A percentile compares a stretch with the other conserved stretches of the same genome.
Evolutionary conservation across 2,113 vertebrate genomes (phyloP).

Genomic region (sheep (Ovis aries)): DNA sequence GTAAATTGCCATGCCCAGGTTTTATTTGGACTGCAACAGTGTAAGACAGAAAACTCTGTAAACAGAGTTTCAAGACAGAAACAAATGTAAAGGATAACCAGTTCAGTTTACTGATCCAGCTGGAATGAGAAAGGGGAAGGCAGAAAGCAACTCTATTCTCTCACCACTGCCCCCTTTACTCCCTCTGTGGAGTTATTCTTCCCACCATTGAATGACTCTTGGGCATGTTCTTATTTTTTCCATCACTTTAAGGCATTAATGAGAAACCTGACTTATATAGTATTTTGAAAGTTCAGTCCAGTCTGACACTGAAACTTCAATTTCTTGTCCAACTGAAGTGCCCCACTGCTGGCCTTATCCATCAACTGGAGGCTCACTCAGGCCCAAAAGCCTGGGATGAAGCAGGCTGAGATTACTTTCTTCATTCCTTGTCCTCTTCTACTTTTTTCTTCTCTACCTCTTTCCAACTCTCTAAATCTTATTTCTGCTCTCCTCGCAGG

Average conservation of each 20-base stretch:
- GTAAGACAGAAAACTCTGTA: background rate
- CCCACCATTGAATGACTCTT: background rate
- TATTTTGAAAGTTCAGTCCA: background rate
- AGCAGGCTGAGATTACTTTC: background rate
- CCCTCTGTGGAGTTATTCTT: background rate
- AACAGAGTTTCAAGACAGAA: constrained; percentile 29
- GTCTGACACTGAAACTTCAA: background rate
- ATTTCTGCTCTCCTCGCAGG: background rate
- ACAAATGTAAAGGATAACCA: background rate
- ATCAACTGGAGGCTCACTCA: too few species aligned
- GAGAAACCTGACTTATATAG: background rate
- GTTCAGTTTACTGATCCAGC: background rate
- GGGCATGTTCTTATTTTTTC: background rate
- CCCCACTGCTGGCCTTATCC: accelerated
- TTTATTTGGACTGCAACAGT: constrained; percentile 22
- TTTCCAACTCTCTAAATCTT: background rate
- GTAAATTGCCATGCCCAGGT: background rate
- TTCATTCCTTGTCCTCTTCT: background rate
- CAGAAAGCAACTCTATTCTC: background rate
- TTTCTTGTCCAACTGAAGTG: background rate
- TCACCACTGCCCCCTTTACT: background rate
- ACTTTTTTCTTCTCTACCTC: background rate
- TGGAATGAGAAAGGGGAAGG: background rate
- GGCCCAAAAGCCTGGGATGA: background rate
- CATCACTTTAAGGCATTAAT: background rate